Conservation (phyloP, 2,888 invertebrate genomes). For the Drosophila borborema region DNA sequence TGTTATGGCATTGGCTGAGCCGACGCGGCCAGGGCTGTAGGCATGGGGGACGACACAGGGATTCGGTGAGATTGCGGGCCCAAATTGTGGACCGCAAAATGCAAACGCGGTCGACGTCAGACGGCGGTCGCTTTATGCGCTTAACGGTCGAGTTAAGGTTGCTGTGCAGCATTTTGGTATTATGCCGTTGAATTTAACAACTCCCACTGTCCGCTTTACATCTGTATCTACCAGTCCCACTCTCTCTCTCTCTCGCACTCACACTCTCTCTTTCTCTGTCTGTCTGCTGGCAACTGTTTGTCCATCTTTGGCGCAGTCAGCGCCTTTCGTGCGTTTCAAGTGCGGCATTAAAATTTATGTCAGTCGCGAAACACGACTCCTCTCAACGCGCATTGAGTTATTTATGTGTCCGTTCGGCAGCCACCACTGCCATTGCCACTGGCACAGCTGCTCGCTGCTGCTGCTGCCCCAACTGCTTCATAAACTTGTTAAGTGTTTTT, state of each 20-base stretch:
- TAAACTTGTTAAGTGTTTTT: conserved; percentile 64
- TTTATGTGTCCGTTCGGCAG: conserved; percentile 49
- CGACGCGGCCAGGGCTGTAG: not conserved
- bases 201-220: conserved; percentile 20
- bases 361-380: conserved; percentile 52
- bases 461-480: conserved; percentile 39
- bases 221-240: not conserved
- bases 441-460: not conserved
- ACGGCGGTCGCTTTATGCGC: conserved; percentile 55
- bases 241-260: not conserved
- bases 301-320: conserved; percentile 56
- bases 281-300: conserved; percentile 21
- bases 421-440: not conserved
- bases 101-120: conserved; percentile 49
- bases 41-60: conserved; percentile 24
- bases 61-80: conserved; percentile 40
- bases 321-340: conserved; percentile 57
- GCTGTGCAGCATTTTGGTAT: conserved; percentile 39
- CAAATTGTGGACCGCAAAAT: conserved; percentile 58
- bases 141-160: conserved; percentile 59
- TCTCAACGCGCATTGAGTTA: conserved; percentile 66
- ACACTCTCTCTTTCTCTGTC: not conserved
- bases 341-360: conserved; percentile 63
- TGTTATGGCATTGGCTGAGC: conserved; percentile 45
- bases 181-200: conserved; percentile 50